Conservation (phyloP, 30 jellyfish, hydroid and myxozoan species). For the Haliclystus octoradiatus region DNA sequence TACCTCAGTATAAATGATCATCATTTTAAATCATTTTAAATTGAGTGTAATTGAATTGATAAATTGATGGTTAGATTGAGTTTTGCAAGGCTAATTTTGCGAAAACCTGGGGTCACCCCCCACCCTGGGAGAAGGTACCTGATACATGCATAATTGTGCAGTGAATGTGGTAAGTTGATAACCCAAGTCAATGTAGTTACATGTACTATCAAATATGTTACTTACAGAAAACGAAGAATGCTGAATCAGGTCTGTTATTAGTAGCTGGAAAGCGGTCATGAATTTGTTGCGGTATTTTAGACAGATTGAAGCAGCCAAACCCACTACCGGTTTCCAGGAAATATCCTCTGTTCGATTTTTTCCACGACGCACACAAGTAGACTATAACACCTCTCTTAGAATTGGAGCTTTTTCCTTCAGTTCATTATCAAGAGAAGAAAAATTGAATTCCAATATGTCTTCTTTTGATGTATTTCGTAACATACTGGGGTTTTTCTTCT, state of each 20-base stretch:
- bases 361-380: neutral
- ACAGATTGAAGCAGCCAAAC: constrained; percentile 25
- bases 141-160: too few relatives aligned
- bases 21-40: too few relatives aligned
- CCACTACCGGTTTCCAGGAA: constrained; percentile 18
- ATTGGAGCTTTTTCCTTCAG: constrained; percentile 22
- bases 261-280: constrained; percentile 26
- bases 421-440: constrained; percentile 4
- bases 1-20: too few relatives aligned
- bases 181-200: too few relatives aligned
- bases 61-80: too few relatives aligned
- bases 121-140: too few relatives aligned
- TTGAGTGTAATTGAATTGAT: too few relatives aligned
- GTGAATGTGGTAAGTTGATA: too few relatives aligned
- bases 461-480: constrained; percentile 18
- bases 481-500: constrained; percentile 11
- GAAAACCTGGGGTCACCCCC: too few relatives aligned
- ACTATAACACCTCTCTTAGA: neutral
- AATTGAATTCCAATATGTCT: constrained; percentile 11
- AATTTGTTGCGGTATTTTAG: constrained; percentile 7
- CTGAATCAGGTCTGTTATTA: constrained; percentile 11
- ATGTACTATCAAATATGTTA: too few relatives aligned
- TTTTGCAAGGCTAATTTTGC: too few relatives aligned
- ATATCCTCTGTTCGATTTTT: neutral
- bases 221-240: constrained; percentile 11